Percentiles rank a stretch among this genome's conserved stretches.
phyloP scores from a whole-genome alignment of 1,140 invertebrate species.

The Nebria ingens region DNA sequence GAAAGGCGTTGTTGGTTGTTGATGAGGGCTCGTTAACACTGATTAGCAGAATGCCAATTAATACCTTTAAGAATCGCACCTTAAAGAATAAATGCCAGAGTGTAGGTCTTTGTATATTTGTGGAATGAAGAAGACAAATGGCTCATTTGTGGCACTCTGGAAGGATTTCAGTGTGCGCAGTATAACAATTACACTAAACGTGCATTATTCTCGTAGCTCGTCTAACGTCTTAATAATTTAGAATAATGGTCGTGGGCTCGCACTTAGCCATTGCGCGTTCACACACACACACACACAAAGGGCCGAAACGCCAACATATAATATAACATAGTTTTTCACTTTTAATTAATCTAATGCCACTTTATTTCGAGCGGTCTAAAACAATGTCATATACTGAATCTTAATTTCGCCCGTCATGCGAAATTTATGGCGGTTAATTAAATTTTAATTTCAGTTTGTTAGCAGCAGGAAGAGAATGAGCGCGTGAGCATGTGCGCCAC shows the following conservation, averaged over 20 bases:
- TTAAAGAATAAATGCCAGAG: no score
- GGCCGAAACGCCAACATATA: no score
- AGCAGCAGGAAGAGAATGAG: slow-evolving; percentile 10
- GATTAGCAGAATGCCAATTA: neutral
- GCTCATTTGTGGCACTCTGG: neutral
- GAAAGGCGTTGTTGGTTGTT: neutral
- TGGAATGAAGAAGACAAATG: no score
- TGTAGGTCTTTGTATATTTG: no score
- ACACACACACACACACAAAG: no score
- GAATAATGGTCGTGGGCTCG: neutral
- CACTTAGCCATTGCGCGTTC: no score
- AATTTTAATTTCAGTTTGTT: slow-evolving; percentile 30
- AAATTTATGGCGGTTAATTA: slow-evolving; percentile 30
- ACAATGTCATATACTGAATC: slow-evolving; percentile 29
- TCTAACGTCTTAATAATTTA: slow-evolving; percentile 8
- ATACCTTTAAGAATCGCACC: neutral
- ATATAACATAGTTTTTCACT: slow-evolving; percentile 28
- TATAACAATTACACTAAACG: slow-evolving; percentile 6
- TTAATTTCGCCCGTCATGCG: slow-evolving; percentile 24
- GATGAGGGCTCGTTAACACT: slow-evolving; percentile 1
- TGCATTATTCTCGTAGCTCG: neutral
- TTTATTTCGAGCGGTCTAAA: slow-evolving; percentile 25
- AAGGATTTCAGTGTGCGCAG: neutral
- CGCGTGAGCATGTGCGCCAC: neutral
- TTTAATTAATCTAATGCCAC: slow-evolving; percentile 30